Evolutionary conservation across 2,113 vertebrate species (phyloP).

Genomic region (Ia io): DNA sequence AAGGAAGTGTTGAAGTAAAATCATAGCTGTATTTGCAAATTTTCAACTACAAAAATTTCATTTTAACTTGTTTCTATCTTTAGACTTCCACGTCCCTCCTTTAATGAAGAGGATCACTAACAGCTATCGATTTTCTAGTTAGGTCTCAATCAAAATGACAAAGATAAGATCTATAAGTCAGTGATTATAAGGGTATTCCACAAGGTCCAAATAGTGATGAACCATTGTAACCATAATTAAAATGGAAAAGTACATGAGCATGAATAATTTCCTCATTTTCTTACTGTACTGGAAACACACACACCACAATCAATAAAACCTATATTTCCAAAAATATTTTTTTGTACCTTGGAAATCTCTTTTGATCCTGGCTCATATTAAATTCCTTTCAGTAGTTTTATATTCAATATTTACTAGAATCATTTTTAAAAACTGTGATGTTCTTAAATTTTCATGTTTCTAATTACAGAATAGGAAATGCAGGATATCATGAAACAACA

Average conservation of each 20-base stretch:
- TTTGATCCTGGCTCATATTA: not conserved
- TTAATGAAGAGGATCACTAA: not conserved
- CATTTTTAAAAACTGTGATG: conserved; percentile 23
- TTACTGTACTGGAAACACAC: not conserved
- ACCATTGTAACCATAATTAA: not conserved
- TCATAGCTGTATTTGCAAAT: not conserved
- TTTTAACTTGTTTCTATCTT: not conserved
- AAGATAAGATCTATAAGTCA: not conserved
- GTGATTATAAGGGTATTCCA: not conserved
- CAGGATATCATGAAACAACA: conserved; percentile 7
- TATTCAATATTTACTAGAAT: conserved; percentile 27
- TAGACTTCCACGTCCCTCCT: not conserved
- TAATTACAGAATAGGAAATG: conserved; percentile 4
- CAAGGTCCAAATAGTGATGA: not conserved
- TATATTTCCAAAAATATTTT: not conserved
- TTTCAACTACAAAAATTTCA: not conserved
- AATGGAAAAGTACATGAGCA: not conserved
- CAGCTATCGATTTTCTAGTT: not conserved
- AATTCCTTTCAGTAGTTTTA: conserved; percentile 12
- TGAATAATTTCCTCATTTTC: not conserved
- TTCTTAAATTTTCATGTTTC: conserved; percentile 18
- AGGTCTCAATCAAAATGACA: not conserved
- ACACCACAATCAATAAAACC: conserved; percentile 28
- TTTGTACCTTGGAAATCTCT: conserved; percentile 9
- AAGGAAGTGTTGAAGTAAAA: conserved; percentile 29